Evolutionary conservation across 2,888 invertebrate species (phyloP), one percentile per base, ranked within the genome.

Genomic region (Hirtodrosophila cameraria): DNA sequence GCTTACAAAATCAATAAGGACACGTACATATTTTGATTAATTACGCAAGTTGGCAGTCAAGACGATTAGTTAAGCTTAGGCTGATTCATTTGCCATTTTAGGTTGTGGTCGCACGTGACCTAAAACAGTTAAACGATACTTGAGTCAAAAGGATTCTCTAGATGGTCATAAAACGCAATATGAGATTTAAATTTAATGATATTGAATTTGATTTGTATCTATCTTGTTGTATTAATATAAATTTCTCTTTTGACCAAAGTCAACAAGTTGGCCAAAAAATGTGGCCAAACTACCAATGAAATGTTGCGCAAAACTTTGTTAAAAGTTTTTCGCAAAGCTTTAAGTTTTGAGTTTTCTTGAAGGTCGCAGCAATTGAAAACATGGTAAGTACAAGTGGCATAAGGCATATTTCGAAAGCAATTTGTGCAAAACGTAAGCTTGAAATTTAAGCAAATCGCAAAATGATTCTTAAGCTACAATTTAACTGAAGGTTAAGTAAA

Each of bases 121-220:
- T 43, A 65, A n/a, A n/a, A 58, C 50, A 42, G 43, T 31, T 42
- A 30, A 28, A 48, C 35, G 49, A 31, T 25, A n/a, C 30, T 35
- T 18, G 6, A 16, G 13, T 25, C 45, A 20, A 12, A 28, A 15
- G 12, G 46, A 30, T n/a, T 23, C 33, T 45, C 18, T 28, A 20
- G 15, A 38, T 18, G 33, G 43, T 9, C 20, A 57, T 57, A 43
- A 65, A 65, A 55, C 25, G 31, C 27, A 33, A 42, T 28, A 33
- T 36, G 33, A 49, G 13, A n/a, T 43, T 53, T 16, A 58, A 62
- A 58, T 20, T 20, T 13, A 48, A 38, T 2, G 33, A 9, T 53
- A 75, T 79, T 71, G 66, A 75, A 70, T 79, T 75, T 58, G 59
- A 54, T 67, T n/a, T 61, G 39, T 23, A 15, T 64, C 64, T 53